Evolutionary conservation across 2,888 invertebrate genomes (phyloP), one percentile per base, ranked within the genome.

Genomic region (Rhopalosiphum nymphaeae): DNA sequence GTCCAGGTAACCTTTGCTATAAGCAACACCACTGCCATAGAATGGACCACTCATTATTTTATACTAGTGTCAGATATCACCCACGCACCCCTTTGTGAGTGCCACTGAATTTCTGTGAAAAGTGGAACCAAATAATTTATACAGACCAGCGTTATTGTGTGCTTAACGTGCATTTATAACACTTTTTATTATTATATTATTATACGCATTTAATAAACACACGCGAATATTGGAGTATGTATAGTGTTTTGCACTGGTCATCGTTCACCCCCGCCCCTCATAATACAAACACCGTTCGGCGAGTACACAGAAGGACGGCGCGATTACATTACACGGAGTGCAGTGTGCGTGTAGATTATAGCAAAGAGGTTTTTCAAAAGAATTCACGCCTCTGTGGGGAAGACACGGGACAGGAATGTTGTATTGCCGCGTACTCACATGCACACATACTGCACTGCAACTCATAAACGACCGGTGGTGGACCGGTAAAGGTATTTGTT

Each of bases 371-470:
- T 67, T 89, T 93, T 93, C 86, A 61, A 94, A 94, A 94, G 93
- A 94, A 94, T 94, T 94, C 93, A 94, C 93, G 93, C 93, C 93
- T 94, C 90, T 85, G 93, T 49, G 42, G 90, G 61, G 57, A 94
- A 94, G 93, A 94, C 93, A 94, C 85, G 90, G 90, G 49, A 44
- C 61, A 90, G 93, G 93, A 94, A 94, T 94, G 93, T 90, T 94
- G 93, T 78, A 78, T 90, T 53, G 90, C 86, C 61, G 26, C 85
- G 53, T 93, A 89, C 88, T 61, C 16, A 87, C 36, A 87, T 46
- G 10, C 92, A 46, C 42, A 61, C 67, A 84, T 26, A 44, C 10
- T 49, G 78, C 78, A 49, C 46, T 78, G 61, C 36, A 46, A 13
- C 46, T 49, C 10, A 67, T 56, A 84, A 29, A n/a, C 46, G 85